A percentile compares a stretch with the other conserved stretches of the same genome.
These are phyloP conservation scores for Amblyopsis hoosieri DNA, from an alignment of 2,797 vertebrate species.

Conservation along the genomic window DNA sequence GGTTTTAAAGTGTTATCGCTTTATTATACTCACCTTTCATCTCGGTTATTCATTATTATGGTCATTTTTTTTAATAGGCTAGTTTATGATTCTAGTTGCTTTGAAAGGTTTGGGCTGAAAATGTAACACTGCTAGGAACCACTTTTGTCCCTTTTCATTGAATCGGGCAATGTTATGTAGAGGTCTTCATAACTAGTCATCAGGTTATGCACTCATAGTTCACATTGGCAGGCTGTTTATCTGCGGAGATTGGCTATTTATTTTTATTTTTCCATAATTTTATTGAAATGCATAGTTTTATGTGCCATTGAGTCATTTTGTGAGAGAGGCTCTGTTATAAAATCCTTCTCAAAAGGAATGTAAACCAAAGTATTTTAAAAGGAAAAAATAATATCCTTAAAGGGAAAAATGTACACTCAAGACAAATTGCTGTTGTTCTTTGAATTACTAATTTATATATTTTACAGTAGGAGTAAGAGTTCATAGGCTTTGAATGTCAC, in stretches of 20 bases:
- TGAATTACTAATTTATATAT: not conserved
- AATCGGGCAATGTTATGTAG: too few relatives aligned
- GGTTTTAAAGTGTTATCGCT: not conserved
- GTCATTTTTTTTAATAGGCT: not conserved
- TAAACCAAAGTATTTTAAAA: not conserved
- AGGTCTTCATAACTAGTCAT: not conserved
- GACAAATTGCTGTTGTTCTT: not conserved
- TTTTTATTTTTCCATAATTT: not conserved
- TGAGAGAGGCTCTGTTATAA: not conserved
- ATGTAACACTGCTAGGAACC: not conserved
- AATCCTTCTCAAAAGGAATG: slow-evolving; percentile 13
- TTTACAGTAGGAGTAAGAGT: too few relatives aligned
- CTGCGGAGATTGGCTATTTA: too few relatives aligned
- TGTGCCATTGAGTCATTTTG: too few relatives aligned
- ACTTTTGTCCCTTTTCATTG: not conserved
- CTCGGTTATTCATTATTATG: not conserved
- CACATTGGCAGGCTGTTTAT: not conserved
- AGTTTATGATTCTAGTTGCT: too few relatives aligned
- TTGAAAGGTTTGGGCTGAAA: too few relatives aligned
- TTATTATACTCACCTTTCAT: too few relatives aligned
- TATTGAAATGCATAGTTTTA: not conserved
- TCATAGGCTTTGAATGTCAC: not conserved
- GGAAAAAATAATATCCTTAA: not conserved
- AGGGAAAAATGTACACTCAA: not conserved
- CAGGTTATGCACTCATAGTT: not conserved